phyloP scores from a whole-genome alignment of 2,113 vertebrate genomes.

The Carassius auratus region DNA sequence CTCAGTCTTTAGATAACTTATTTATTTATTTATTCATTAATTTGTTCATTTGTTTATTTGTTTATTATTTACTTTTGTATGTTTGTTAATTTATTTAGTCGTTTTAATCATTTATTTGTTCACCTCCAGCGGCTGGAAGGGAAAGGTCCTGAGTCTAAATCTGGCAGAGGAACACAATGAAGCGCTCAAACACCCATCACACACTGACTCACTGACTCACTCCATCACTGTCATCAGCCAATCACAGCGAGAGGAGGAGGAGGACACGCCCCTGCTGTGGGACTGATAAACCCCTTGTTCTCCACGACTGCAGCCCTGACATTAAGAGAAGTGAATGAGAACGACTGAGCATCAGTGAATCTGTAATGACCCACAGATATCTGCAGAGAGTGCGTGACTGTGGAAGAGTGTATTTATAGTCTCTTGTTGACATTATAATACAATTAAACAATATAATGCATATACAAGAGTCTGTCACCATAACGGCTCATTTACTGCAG shows the following conservation, averaged over 20 bases:
- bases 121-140: no score
- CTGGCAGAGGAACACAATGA: slow-evolving; percentile 11
- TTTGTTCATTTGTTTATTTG: no score
- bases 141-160: background rate
- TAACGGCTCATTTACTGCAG: background rate
- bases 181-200: background rate
- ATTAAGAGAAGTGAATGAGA: background rate
- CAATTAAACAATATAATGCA: background rate
- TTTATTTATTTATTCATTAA: no score
- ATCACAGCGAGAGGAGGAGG: background rate
- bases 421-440: background rate
- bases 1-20: no score
- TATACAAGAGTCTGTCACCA: background rate
- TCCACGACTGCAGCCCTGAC: no score
- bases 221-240: slow-evolving; percentile 11
- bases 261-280: background rate
- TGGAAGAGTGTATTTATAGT: background rate
- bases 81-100: no score
- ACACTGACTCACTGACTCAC: slow-evolving; percentile 27
- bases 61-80: no score
- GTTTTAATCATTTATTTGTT: no score
- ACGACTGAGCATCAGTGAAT: no score
- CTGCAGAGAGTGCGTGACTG: background rate
- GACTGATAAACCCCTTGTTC: no score
- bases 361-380: background rate